phyloP scores from a whole-genome alignment of 2,888 invertebrate species.

The Clepsis dumicolana region DNA sequence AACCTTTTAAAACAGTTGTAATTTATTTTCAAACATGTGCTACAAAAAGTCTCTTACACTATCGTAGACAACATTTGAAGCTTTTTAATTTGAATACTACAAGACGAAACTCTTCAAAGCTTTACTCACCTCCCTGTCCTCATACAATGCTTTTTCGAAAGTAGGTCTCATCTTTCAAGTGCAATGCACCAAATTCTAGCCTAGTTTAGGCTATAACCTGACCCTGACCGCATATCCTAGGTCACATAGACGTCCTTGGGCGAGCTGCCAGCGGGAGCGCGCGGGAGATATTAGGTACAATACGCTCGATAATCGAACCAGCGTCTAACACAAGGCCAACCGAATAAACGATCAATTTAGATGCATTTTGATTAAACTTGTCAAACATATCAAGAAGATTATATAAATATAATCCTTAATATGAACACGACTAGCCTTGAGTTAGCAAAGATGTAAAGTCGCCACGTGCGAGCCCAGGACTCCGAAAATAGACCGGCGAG shows the following conservation, averaged over 20 bases:
- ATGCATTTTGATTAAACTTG: slow-evolving; percentile 19
- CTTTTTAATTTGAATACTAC: too few species aligned
- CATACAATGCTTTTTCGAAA: background rate
- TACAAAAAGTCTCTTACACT: too few species aligned
- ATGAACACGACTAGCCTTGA: slow-evolving; percentile 30
- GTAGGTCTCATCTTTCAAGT: slow-evolving; percentile 4
- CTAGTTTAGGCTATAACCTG: slow-evolving; percentile 52
- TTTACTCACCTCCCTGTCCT: background rate
- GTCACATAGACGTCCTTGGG: slow-evolving; percentile 79
- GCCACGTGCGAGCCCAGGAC: slow-evolving; percentile 48
- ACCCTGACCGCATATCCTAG: slow-evolving; percentile 78
- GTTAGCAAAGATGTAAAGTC: slow-evolving; percentile 2
- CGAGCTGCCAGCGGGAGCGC: slow-evolving; percentile 65
- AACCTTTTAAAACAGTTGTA: too few species aligned
- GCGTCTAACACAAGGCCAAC: slow-evolving; percentile 48
- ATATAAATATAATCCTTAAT: slow-evolving; percentile 6
- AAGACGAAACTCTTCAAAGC: too few species aligned
- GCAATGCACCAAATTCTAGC: slow-evolving; percentile 41
- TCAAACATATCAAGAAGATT: slow-evolving; percentile 11
- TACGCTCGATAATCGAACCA: slow-evolving; percentile 60
- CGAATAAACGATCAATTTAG: slow-evolving; percentile 1
- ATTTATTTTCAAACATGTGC: too few species aligned
- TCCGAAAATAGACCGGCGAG: slow-evolving; percentile 63
- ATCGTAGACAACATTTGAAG: too few species aligned
- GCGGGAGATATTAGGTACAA: slow-evolving; percentile 73